Conservation (phyloP, 2,113 vertebrate species). For the Lepisosteus oculatus region DNA sequence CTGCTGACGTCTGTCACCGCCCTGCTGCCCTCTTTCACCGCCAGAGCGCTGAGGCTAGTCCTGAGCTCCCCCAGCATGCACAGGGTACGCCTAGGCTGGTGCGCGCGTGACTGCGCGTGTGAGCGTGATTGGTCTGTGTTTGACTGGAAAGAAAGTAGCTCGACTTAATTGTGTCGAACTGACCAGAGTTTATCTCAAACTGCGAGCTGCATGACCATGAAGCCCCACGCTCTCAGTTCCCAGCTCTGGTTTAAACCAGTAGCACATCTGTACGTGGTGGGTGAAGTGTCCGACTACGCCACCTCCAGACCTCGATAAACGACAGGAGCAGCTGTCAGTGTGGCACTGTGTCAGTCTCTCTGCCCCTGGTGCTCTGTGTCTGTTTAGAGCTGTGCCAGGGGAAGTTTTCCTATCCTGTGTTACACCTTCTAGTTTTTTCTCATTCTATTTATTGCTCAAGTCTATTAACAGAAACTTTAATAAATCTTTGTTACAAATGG, state of each 20-base stretch:
- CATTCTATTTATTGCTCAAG: too few species aligned
- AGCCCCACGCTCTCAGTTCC: too few species aligned
- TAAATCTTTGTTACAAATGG: too few species aligned
- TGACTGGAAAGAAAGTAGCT: not conserved
- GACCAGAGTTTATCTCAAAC: not conserved
- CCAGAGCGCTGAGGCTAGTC: slow-evolving; percentile 44
- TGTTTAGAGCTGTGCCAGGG: too few species aligned
- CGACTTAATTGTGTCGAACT: not conserved
- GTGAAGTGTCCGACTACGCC: too few species aligned
- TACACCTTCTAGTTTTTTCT: not conserved
- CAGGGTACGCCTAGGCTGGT: slow-evolving; percentile 49
- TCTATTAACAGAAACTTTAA: too few species aligned
- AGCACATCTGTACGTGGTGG: too few species aligned
- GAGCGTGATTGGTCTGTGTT: not conserved
- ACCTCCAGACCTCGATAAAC: too few species aligned
- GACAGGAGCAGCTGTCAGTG: too few species aligned
- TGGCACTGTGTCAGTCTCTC: too few species aligned
- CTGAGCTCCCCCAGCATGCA: slow-evolving; percentile 35
- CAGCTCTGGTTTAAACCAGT: too few species aligned
- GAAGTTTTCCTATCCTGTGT: not conserved
- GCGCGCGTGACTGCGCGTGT: slow-evolving; percentile 3
- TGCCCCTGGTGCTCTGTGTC: too few species aligned
- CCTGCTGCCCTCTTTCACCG: slow-evolving; percentile 63
- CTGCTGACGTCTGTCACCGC: slow-evolving; percentile 68
- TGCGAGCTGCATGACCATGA: not conserved